These are phyloP conservation scores for Portevinia maculata DNA, from an alignment of 2,888 invertebrate species.

Conservation along the genomic window DNA sequence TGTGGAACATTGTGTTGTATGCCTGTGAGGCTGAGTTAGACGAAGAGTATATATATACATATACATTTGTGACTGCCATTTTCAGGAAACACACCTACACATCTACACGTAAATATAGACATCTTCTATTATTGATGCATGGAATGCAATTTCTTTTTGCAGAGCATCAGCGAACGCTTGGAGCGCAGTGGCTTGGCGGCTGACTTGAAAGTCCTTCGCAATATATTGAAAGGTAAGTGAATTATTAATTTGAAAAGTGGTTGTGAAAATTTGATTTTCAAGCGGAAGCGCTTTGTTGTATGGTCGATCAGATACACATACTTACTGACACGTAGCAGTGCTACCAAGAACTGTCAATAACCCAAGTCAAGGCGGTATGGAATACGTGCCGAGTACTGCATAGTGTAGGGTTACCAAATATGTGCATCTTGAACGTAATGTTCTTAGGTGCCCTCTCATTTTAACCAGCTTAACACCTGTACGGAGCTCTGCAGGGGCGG, in stretches of 20 bases:
- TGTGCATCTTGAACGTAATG: no score
- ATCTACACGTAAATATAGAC: not conserved
- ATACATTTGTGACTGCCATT: constrained; percentile 27
- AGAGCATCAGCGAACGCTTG: constrained; percentile 11
- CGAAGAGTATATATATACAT: constrained; percentile 23
- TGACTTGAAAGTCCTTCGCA: constrained; percentile 26
- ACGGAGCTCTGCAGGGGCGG: no score
- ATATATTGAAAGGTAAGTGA: constrained; percentile 54
- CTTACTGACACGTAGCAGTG: no score
- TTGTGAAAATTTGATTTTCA: constrained; percentile 27
- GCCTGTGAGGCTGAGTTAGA: not conserved
- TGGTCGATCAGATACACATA: no score
- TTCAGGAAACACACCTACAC: not conserved
- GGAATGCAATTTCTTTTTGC: constrained; percentile 28
- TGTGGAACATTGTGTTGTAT: constrained; percentile 15
- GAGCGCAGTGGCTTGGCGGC: constrained; percentile 10
- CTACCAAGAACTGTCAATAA: no score
- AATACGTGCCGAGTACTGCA: no score
- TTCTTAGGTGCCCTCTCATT: no score
- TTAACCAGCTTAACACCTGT: no score
- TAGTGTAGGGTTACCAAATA: no score
- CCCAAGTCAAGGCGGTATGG: no score
- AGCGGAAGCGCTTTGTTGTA: no score
- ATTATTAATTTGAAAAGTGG: constrained; percentile 54
- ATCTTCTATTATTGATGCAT: no score